phyloP scores from a whole-genome alignment of 2,113 vertebrate genomes.

The Rhodinocichla rosea region DNA sequence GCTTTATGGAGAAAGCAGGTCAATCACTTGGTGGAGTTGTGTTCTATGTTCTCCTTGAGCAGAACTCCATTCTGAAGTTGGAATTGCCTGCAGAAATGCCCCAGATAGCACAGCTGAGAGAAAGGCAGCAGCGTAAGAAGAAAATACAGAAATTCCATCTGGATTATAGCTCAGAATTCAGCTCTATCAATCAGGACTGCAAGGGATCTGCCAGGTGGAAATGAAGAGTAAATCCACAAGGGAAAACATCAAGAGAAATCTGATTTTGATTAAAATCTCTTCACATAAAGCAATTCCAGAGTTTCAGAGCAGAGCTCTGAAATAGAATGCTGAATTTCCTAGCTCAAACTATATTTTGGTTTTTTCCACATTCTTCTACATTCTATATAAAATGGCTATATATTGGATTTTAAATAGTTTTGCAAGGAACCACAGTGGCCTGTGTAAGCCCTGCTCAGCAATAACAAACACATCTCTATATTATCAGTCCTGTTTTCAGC shows the following conservation, averaged over 20 bases:
- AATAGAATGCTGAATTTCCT: not conserved
- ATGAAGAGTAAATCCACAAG: not conserved
- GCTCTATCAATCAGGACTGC: not conserved
- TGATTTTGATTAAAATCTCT: conserved; percentile 12
- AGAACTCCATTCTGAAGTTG: not conserved
- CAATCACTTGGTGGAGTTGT: not conserved
- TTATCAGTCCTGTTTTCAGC: not conserved
- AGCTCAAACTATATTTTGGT: not conserved
- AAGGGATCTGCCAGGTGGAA: not conserved
- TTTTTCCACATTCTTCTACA: not conserved
- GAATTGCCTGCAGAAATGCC: not conserved
- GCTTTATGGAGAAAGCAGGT: not conserved
- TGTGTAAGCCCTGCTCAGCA: not conserved
- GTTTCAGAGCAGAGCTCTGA: not conserved
- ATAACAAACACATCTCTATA: not conserved
- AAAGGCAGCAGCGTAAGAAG: not conserved
- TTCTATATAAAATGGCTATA: not conserved
- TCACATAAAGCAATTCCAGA: not conserved
- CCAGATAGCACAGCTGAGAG: not conserved
- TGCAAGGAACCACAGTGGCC: not conserved
- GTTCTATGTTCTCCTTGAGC: not conserved
- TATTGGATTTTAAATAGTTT: not conserved
- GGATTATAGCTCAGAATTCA: not conserved
- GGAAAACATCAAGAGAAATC: not conserved
- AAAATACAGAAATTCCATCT: not conserved